Conservation (phyloP, 2,113 vertebrate genomes). For the Ramphastos sulfuratus region DNA sequence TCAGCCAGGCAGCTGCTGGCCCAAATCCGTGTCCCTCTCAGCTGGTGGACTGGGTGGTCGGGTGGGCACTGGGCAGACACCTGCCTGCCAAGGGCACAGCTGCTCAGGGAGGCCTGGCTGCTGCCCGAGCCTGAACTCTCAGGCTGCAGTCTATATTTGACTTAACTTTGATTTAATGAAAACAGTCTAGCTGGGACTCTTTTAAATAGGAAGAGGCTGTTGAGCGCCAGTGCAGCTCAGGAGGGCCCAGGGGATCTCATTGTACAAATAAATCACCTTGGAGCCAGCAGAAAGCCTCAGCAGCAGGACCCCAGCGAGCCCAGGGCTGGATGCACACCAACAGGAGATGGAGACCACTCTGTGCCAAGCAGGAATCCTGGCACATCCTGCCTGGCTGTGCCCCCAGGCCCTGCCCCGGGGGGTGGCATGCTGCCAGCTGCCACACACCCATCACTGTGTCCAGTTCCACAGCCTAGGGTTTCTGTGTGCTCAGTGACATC, state of each 20-base stretch:
- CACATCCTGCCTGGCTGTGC: background rate
- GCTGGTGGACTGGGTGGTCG: background rate
- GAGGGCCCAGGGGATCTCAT: conserved; percentile 33
- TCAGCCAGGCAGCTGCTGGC: background rate
- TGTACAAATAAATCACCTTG: conserved; percentile 57
- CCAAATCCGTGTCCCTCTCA: background rate
- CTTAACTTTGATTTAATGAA: conserved; percentile 63
- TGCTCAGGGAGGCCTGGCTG: background rate
- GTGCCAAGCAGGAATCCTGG: background rate
- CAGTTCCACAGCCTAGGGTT: background rate
- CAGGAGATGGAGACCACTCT: background rate
- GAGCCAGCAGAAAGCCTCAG: conserved; percentile 10
- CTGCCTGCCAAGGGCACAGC: background rate
- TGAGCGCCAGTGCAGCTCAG: conserved; percentile 42
- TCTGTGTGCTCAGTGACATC: background rate
- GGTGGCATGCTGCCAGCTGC: background rate
- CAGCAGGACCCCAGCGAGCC: background rate
- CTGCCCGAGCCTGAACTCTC: conserved; percentile 37
- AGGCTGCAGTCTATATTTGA: conserved; percentile 37
- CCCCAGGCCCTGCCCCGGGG: background rate
- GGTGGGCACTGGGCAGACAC: background rate
- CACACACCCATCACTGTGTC: background rate
- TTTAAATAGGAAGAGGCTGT: conserved; percentile 39
- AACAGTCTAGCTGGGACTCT: conserved; percentile 37
- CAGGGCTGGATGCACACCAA: background rate